phyloP scores from a whole-genome alignment of 1,140 invertebrate genomes.

The Maconellicoccus hirsutus region DNA sequence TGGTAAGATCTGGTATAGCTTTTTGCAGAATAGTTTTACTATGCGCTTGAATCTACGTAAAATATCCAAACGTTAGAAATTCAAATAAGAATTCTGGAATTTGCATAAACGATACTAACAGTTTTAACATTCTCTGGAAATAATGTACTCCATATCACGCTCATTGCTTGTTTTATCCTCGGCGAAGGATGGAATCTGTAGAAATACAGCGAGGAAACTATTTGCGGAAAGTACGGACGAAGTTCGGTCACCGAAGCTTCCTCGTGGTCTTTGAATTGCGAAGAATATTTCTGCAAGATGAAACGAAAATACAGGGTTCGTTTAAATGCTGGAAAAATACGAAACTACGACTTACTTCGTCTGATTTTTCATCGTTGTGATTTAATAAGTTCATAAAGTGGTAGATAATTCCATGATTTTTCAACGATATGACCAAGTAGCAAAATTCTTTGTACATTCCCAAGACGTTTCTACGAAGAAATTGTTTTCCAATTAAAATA shows the following conservation, averaged over 20 bases:
- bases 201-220: conserved; percentile 78
- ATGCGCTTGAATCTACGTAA: conserved; percentile 42
- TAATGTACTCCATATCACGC: conserved; percentile 77
- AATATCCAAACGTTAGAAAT: conserved; percentile 33
- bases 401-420: neutral
- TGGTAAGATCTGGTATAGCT: conserved; percentile 64
- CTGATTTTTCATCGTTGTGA: neutral
- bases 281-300: neutral
- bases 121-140: conserved; percentile 73
- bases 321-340: too few relatives aligned
- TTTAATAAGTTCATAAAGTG: conserved; percentile 11
- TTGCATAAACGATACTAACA: conserved; percentile 46
- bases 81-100: conserved; percentile 29
- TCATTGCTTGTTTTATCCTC: conserved; percentile 81
- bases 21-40: conserved; percentile 76
- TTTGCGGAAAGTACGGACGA: conserved; percentile 62
- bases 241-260: conserved; percentile 67
- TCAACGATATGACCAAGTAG: conserved; percentile 1
- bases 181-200: conserved; percentile 84
- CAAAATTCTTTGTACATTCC: conserved; percentile 21
- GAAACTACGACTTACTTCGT: conserved; percentile 1
- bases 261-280: conserved; percentile 10
- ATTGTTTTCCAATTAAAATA: neutral
- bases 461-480: neutral
- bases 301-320: neutral